These are phyloP conservation scores for Dasypolia templi DNA, from an alignment of 2,888 invertebrate species.

Conservation along the genomic window DNA sequence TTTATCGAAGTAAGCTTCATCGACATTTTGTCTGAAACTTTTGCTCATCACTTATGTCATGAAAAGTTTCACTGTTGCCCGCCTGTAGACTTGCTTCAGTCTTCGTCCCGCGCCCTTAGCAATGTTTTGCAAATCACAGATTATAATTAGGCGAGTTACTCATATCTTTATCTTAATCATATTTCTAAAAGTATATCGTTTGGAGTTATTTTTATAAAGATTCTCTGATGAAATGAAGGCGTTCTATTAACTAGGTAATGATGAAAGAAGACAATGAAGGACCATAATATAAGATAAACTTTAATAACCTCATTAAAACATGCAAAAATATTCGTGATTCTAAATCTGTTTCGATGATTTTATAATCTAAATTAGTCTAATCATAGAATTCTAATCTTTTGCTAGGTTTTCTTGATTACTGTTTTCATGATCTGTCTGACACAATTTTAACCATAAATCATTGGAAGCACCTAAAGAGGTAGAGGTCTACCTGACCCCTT, in stretches of 20 bases:
- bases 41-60: slow-evolving; percentile 51
- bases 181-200: slow-evolving; percentile 28
- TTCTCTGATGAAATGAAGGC: slow-evolving; percentile 21
- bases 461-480: neutral
- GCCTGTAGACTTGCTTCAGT: slow-evolving; percentile 44
- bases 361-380: neutral
- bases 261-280: no score
- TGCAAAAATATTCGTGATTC: neutral
- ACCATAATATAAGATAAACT: neutral
- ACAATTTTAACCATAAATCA: neutral
- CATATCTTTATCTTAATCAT: slow-evolving; percentile 44
- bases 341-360: neutral
- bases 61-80: slow-evolving; percentile 62
- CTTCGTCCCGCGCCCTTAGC: slow-evolving; percentile 33
- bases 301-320: neutral
- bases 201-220: slow-evolving; percentile 18
- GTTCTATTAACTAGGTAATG: neutral
- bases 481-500: neutral
- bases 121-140: slow-evolving; percentile 50
- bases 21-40: slow-evolving; percentile 16
- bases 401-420: no score
- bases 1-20: neutral
- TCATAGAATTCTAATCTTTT: neutral
- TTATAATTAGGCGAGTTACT: slow-evolving; percentile 62
- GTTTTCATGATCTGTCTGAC: neutral